Evolutionary conservation across 1,140 invertebrate species (phyloP).

Genomic region (Drosophila navojoa): DNA sequence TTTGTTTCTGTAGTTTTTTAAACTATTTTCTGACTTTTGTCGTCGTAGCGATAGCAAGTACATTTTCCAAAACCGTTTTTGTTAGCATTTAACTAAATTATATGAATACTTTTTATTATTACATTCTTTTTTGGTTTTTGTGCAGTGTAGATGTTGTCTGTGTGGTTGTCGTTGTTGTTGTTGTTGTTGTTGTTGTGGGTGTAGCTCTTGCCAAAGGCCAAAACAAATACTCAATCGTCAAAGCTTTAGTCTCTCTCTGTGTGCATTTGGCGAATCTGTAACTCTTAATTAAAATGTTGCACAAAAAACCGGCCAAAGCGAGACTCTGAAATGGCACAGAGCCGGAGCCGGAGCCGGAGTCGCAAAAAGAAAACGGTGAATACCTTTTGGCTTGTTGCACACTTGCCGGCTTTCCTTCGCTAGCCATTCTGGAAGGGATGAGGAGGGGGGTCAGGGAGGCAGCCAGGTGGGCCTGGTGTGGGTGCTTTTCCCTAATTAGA

Average conservation of each 20-base stretch:
- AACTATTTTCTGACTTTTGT: slow-evolving; percentile 72
- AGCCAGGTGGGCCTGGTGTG: background rate
- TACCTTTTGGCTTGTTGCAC: slow-evolving; percentile 66
- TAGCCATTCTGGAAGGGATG: slow-evolving; percentile 2
- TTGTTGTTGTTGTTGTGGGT: slow-evolving; percentile 10
- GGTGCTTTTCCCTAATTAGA: slow-evolving; percentile 72
- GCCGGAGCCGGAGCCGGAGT: slow-evolving; percentile 53
- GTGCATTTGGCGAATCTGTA: too few species aligned
- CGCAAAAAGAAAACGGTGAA: slow-evolving; percentile 56
- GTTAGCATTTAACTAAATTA: slow-evolving; percentile 83
- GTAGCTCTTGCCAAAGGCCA: slow-evolving; percentile 4
- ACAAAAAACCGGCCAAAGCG: slow-evolving; percentile 60
- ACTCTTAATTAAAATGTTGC: slow-evolving; percentile 69
- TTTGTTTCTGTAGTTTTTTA: slow-evolving; percentile 72
- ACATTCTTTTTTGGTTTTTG: slow-evolving; percentile 28
- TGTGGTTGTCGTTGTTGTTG: slow-evolving; percentile 22
- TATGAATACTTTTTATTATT: slow-evolving; percentile 69
- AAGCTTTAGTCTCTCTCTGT: slow-evolving; percentile 2
- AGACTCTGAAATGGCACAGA: slow-evolving; percentile 22
- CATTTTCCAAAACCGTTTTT: slow-evolving; percentile 83
- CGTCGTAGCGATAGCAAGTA: slow-evolving; percentile 81
- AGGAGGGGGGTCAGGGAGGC: too few species aligned
- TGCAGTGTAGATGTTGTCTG: slow-evolving; percentile 20
- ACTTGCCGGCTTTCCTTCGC: slow-evolving; percentile 32
- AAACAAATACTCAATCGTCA: slow-evolving; percentile 31